Evolutionary conservation across 2,113 vertebrate genomes (phyloP), one percentile per base, ranked within the genome.

Genomic region (Pygoscelis adeliae): DNA sequence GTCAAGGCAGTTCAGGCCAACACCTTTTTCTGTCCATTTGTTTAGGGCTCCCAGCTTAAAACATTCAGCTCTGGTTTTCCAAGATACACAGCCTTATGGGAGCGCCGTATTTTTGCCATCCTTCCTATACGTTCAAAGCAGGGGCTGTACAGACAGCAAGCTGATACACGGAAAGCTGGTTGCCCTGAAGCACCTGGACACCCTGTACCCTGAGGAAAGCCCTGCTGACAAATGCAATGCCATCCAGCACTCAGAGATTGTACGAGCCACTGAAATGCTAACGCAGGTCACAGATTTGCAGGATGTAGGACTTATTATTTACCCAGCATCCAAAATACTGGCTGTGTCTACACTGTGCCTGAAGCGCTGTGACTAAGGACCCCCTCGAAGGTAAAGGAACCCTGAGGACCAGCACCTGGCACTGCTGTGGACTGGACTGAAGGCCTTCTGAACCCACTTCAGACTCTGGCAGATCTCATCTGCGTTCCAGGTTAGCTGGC

Each of bases 141-240:
- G 61, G 26, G 11, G 2, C 15, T 49, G 40, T 5, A 3, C 22
- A 62, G 63, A 52, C 25, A n/a, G 38, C 22, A 46, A 50, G 15
- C n/a, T 11, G 22, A 19, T 34, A 42, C 17, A 23, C 0, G 0
- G 62, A 83, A 55, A 69, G 26, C 7, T 0, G 0, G 13, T 23
- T 78, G 30, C 3, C 22, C 20, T 26, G 61, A 42, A n/a, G 21
- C 30, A 65, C 32, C 32, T 62, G 44, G 44, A 34, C 22, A 29
- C 17, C 7, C 14, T n/a, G 49, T 36, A 30, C 15, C 12, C 40
- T 23, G 19, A 78, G 36, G 34, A 66, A 87, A 82, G n/a, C 42
- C 32, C n/a, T 73, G 18, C 23, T 77, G 58, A 16, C 71, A 72
- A 61, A 4, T 2, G 2, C 25, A 55, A n/a, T 4, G 5, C 23